A percentile compares a stretch with the other conserved stretches of the same genome.
phyloP scores from a whole-genome alignment of 2,113 vertebrate species.

The Tursiops truncatus region DNA sequence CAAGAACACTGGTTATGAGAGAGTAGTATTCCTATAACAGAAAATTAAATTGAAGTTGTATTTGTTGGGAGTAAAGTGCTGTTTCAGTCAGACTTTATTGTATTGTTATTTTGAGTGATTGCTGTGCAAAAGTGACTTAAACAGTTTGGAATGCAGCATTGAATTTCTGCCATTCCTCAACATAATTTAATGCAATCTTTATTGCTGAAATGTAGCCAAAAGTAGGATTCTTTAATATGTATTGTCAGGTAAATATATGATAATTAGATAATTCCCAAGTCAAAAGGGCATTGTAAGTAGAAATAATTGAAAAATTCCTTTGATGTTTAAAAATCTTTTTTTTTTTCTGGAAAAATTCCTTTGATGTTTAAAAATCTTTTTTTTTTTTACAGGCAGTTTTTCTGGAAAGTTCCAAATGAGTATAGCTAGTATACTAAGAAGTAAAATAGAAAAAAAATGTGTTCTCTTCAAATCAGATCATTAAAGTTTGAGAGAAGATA shows the following conservation, averaged over 20 bases:
- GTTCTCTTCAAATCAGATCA: background rate
- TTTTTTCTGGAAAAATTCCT: background rate
- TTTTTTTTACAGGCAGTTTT: background rate
- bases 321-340: background rate
- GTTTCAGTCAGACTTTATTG: background rate
- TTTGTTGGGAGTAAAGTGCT: background rate
- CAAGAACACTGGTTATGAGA: background rate
- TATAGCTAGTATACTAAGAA: background rate
- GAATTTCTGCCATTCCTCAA: background rate
- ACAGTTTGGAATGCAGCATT: background rate
- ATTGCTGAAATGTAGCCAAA: background rate
- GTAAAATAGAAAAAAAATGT: background rate
- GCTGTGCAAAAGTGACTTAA: background rate
- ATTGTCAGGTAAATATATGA: background rate
- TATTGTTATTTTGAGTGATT: constrained; percentile 26
- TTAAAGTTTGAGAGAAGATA: background rate
- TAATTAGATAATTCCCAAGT: constrained; percentile 1
- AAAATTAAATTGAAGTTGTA: background rate
- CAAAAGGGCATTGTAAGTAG: background rate
- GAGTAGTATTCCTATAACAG: background rate
- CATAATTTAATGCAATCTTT: background rate
- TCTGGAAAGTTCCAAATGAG: background rate
- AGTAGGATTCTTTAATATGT: background rate
- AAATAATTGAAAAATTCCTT: background rate
- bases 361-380: background rate